Percentiles rank a stretch among this genome's conserved stretches.
These are phyloP conservation scores for Caranx ignobilis DNA, from an alignment of 2,113 vertebrate genomes.

Conservation along the genomic window DNA sequence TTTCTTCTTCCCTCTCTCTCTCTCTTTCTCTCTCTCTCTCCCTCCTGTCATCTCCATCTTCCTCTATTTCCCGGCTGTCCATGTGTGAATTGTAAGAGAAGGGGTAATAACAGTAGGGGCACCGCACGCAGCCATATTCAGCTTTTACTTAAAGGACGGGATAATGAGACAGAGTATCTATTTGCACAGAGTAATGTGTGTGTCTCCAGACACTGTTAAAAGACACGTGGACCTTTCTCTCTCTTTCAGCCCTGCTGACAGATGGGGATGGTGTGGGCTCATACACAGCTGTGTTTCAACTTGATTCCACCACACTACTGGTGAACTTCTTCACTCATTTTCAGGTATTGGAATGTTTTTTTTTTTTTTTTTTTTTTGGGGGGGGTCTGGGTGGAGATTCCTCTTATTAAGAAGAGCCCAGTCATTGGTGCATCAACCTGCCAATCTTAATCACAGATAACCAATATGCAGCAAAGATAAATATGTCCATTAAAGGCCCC, in stretches of 20 bases:
- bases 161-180: constrained; percentile 85
- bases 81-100: constrained; percentile 77
- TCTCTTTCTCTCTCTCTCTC: background rate
- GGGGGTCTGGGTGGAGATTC: background rate
- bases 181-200: constrained; percentile 85
- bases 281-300: background rate
- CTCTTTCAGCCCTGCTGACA: constrained; percentile 36
- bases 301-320: too few relatives aligned
- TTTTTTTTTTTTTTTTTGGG: background rate
- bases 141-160: constrained; percentile 83
- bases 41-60: constrained; percentile 21
- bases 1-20: background rate
- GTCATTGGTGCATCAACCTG: constrained; percentile 64
- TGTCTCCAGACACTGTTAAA: constrained; percentile 77
- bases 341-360: too few relatives aligned
- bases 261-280: constrained; percentile 25
- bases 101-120: constrained; percentile 74
- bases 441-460: constrained; percentile 74
- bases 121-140: constrained; percentile 75
- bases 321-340: too few relatives aligned
- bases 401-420: background rate
- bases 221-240: constrained; percentile 65
- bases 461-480: constrained; percentile 77
- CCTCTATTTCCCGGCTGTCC: constrained; percentile 59
- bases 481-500: constrained; percentile 77